Conservation (phyloP, 2,797 vertebrate species). For the Somateria mollissima region DNA sequence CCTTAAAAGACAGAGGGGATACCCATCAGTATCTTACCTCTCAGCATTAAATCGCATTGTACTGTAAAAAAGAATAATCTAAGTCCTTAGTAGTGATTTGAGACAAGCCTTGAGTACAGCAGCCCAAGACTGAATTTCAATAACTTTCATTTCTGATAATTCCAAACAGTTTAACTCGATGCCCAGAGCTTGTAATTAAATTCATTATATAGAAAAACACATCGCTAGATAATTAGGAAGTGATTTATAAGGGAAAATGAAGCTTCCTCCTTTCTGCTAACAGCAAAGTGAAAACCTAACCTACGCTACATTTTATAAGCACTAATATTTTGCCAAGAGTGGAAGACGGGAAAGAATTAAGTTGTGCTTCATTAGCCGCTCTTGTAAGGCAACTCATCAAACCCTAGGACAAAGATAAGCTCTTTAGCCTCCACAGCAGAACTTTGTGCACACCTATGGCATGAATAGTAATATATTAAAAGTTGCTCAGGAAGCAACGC, state of each 20-base stretch:
- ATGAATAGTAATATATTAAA: background rate
- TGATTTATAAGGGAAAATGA: background rate
- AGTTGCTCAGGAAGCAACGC: background rate
- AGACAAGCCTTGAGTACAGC: background rate
- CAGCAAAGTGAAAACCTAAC: background rate
- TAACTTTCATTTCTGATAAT: background rate
- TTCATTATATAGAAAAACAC: background rate
- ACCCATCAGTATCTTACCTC: background rate
- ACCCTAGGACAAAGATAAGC: background rate
- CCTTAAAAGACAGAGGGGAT: background rate
- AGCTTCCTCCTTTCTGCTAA: background rate
- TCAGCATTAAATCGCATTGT: background rate
- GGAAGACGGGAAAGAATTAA: background rate
- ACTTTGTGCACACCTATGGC: background rate
- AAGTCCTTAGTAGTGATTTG: background rate
- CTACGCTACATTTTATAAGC: background rate
- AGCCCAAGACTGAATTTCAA: background rate
- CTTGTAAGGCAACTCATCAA: background rate
- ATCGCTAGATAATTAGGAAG: background rate
- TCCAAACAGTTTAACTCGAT: background rate
- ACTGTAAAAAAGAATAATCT: background rate
- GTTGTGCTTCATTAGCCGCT: background rate
- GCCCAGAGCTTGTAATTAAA: background rate
- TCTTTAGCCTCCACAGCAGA: background rate
- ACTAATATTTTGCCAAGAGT: background rate